These are phyloP conservation scores for Scomber japonicus DNA, from an alignment of 2,113 vertebrate species.

Conservation along the genomic window DNA sequence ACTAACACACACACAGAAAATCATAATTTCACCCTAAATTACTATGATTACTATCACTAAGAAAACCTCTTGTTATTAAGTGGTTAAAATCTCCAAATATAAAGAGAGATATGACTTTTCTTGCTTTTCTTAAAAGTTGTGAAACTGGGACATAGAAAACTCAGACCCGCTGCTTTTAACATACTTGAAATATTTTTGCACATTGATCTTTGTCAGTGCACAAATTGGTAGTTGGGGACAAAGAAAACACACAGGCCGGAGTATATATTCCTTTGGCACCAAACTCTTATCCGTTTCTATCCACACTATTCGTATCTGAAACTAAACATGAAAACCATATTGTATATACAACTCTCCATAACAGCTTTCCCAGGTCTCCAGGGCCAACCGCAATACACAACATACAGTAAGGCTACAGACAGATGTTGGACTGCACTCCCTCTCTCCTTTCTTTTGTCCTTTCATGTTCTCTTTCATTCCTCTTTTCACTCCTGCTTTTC, in stretches of 20 bases:
- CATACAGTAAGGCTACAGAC: neutral
- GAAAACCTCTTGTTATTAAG: neutral
- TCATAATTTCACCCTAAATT: constrained; percentile 18
- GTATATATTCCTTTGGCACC: constrained; percentile 1
- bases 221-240: constrained; percentile 10
- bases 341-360: constrained; percentile 37
- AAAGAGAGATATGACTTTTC: neutral
- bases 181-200: neutral
- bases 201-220: constrained; percentile 18
- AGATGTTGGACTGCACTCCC: neutral
- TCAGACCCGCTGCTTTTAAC: neutral
- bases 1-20: constrained; percentile 32
- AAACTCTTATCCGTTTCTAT: too few relatives aligned
- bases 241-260: constrained; percentile 32
- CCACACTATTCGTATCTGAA: too few relatives aligned
- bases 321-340: constrained; percentile 58
- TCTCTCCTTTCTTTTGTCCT: neutral
- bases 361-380: constrained; percentile 37
- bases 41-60: neutral
- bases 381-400: constrained; percentile 21
- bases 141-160: neutral
- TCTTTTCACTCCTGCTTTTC: neutral
- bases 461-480: neutral
- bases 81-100: neutral
- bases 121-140: neutral